Evolutionary conservation across 2,113 vertebrate genomes (phyloP).

Genomic region (Chrysemys picta): DNA sequence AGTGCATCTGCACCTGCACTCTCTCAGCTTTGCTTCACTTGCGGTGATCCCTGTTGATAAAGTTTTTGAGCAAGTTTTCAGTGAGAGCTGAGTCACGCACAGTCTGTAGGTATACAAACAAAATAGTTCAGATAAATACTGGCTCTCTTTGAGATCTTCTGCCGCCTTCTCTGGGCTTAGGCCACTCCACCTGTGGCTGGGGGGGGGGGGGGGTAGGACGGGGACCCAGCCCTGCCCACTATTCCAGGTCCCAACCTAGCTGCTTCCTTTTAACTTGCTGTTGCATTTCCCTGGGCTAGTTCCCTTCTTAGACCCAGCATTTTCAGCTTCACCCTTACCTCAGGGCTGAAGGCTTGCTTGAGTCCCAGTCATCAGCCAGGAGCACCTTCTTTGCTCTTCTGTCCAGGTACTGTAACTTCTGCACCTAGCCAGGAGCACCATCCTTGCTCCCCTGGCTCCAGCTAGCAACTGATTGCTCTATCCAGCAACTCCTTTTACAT

Average conservation of each 20-base stretch:
- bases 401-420: too few species aligned
- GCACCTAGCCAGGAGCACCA: too few species aligned
- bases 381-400: neutral
- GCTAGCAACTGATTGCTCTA: neutral
- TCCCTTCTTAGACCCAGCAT: neutral
- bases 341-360: neutral
- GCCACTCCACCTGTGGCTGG: neutral
- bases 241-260: neutral
- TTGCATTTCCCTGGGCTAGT: neutral
- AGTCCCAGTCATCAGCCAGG: neutral
- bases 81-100: too few species aligned
- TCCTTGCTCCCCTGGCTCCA: neutral
- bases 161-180: neutral
- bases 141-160: neutral
- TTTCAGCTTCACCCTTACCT: neutral
- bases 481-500: neutral
- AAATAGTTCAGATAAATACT: neutral
- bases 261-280: neutral
- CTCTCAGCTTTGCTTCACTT: neutral
- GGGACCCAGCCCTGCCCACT: neutral
- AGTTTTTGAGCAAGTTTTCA: neutral
- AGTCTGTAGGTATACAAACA: neutral
- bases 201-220: too few species aligned
- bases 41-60: neutral
- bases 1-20: neutral